Conservation (phyloP, 2,888 invertebrate species). For the Acronicta psi region DNA sequence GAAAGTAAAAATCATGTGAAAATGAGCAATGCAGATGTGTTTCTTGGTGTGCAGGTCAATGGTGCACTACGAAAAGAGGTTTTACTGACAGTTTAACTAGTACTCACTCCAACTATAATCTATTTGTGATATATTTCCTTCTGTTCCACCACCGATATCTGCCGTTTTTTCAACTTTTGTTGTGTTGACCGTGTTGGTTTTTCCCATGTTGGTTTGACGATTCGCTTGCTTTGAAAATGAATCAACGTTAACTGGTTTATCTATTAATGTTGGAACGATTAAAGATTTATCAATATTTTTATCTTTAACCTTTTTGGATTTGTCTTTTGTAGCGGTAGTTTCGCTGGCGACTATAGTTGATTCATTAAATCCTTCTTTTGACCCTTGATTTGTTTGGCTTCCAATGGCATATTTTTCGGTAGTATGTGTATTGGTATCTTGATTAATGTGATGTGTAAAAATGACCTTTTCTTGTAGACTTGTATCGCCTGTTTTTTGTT, state of each 20-base stretch:
- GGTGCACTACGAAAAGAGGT: too few relatives aligned
- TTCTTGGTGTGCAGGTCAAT: neutral
- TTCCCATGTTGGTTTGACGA: neutral
- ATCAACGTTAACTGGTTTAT: neutral
- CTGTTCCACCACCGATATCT: neutral
- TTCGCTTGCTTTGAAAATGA: slow-evolving; percentile 1
- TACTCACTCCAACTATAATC: slow-evolving; percentile 50
- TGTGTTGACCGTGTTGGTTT: slow-evolving; percentile 2
- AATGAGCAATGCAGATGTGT: neutral
- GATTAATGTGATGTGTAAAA: too few relatives aligned
- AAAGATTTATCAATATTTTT: neutral
- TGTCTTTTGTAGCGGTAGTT: neutral
- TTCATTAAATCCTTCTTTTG: neutral
- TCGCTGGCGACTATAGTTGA: neutral
- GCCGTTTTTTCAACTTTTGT: slow-evolving; percentile 7
- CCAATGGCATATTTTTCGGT: slow-evolving; percentile 3
- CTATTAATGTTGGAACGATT: neutral
- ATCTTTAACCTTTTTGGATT: slow-evolving; percentile 3
- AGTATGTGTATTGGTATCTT: neutral
- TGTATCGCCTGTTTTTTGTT: neutral
- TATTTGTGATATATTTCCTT: slow-evolving; percentile 6
- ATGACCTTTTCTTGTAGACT: slow-evolving; percentile 8
- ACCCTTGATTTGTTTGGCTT: slow-evolving; percentile 7
- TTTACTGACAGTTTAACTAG: neutral
- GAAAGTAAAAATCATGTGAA: too few relatives aligned